Conservation (phyloP, 2,797 vertebrate species). For the Holocentrus rufus region DNA sequence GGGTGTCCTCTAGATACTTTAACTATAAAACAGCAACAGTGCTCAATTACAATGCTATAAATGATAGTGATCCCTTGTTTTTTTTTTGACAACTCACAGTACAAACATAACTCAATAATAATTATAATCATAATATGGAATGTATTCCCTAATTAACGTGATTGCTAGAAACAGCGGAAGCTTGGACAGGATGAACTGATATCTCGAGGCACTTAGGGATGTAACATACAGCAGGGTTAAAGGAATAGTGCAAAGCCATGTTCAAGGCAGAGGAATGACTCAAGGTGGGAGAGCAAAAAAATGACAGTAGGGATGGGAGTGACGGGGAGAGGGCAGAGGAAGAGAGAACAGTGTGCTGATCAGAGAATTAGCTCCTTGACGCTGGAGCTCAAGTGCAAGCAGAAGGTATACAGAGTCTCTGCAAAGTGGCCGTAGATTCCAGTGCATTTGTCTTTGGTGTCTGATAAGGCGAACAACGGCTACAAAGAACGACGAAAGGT, state of each 20-base stretch:
- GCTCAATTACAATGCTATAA: constrained; percentile 63
- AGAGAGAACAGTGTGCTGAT: constrained; percentile 58
- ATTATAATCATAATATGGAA: constrained; percentile 68
- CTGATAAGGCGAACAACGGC: constrained; percentile 41
- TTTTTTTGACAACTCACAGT: constrained; percentile 61
- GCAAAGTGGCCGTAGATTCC: constrained; percentile 74
- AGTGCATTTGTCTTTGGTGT: constrained; percentile 83
- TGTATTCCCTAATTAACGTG: constrained; percentile 73
- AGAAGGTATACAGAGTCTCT: constrained; percentile 38
- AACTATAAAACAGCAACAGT: constrained; percentile 61
- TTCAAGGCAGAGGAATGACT: constrained; percentile 72
- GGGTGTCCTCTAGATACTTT: constrained; percentile 39
- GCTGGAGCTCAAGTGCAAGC: constrained; percentile 70
- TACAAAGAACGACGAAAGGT: constrained; percentile 33
- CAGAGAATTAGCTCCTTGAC: constrained; percentile 45
- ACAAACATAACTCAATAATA: constrained; percentile 60
- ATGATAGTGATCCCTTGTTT: constrained; percentile 78
- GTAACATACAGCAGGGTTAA: constrained; percentile 69
- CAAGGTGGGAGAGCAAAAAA: constrained; percentile 40
- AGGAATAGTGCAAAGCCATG: constrained; percentile 77
- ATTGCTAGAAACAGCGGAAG: constrained; percentile 48
- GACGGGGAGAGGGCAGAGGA: constrained; percentile 29
- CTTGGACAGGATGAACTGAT: constrained; percentile 40
- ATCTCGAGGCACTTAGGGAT: constrained; percentile 74
- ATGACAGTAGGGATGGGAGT: not conserved